phyloP scores from a whole-genome alignment of 2,113 vertebrate genomes.

The Neotoma lepida region DNA sequence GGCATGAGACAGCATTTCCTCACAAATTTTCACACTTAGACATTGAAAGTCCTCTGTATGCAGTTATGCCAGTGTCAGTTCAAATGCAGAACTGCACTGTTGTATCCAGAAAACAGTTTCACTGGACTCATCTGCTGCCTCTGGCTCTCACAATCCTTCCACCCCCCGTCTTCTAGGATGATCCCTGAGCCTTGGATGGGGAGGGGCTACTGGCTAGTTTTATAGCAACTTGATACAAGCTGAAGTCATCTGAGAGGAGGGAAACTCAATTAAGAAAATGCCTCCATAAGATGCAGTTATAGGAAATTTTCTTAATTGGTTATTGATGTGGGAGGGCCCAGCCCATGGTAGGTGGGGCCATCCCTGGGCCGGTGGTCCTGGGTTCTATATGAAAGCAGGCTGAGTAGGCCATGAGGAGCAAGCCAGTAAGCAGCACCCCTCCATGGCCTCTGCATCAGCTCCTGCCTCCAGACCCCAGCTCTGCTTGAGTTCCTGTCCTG shows the following conservation, averaged over 20 bases:
- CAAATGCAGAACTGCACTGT: neutral
- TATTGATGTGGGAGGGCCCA: neutral
- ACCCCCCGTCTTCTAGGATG: neutral
- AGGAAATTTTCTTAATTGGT: neutral
- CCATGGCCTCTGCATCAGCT: neutral
- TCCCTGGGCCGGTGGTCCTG: neutral
- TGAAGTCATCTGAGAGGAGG: neutral
- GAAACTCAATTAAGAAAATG: neutral
- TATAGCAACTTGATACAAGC: neutral
- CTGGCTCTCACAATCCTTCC: neutral
- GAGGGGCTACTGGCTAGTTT: neutral
- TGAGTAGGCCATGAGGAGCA: neutral
- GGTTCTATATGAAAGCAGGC: neutral
- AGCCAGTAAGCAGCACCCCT: neutral
- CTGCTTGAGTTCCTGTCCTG: neutral
- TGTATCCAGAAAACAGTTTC: neutral
- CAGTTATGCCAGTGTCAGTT: neutral
- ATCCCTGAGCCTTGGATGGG: neutral
- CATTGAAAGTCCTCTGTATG: neutral
- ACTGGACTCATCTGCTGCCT: neutral
- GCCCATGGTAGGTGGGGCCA: neutral
- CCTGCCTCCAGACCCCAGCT: neutral
- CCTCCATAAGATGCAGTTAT: neutral
- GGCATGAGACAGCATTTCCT: neutral
- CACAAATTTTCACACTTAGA: neutral